Base-by-base conservation (phyloP, 2,797 vertebrate species). In the Ambastaia sidthimunki region DNA sequence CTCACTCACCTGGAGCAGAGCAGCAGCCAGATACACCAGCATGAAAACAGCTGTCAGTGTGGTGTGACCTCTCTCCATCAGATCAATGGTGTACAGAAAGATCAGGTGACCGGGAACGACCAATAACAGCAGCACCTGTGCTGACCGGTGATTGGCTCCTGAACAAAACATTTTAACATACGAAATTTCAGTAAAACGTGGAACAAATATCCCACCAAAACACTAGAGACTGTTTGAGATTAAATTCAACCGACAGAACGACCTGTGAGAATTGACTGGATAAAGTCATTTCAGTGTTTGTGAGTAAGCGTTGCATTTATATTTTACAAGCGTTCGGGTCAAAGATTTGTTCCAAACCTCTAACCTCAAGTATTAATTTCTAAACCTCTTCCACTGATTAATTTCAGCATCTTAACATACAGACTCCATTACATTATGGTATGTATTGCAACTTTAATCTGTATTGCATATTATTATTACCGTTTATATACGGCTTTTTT, bases 11-110 rank as follows among this genome's bases (percentile, higher is more conserved):
- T 98, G 97, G 68, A 98, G 88, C 76, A 97, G 88, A 50, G 97
- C 97, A 63, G 96, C 94, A 82, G 97, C 90, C 83, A 98, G 90
- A 89, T 96, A 98, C 0, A 98, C 96, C 0, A 91, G 90, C 80
- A 96, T 93, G 19, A 98, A 98, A 90, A 98, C 94, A 13, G 95
- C 90, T 0, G 97, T 98, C 85, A 98, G 90, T 13, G 97, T 96
- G 52, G 97, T 98, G 82, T 98, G 97, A 52, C 97, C 97, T 0
- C 97, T 98, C 86, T 99, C 97, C 97, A 99, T 97, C 90, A 99
- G 87, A 88, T 97, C 95, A 83, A 99, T 98, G 2, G 94, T 96
- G 78, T 96, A 98, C 78, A 99, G 93, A 92, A 98, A 98, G 88
- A 98, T 95, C 76, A 98, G 86, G 74, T 99, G 97, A 83, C 97